Evolutionary conservation across 2,113 vertebrate species (phyloP).

Genomic region (Trachemys scripta): DNA sequence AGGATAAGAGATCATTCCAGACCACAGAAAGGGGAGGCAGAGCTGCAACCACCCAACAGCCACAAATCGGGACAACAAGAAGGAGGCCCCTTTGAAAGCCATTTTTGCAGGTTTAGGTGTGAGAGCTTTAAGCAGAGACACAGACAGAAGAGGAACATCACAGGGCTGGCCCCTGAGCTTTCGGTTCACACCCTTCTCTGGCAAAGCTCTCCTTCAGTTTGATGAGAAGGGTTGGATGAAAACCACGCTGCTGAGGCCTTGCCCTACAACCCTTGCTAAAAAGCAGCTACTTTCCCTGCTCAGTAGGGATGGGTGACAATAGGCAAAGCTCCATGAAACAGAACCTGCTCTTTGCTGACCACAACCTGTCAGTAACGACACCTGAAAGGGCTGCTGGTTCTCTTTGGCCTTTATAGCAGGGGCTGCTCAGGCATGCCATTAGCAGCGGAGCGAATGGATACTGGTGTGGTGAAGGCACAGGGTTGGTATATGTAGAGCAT

Average conservation of each 20-base stretch:
- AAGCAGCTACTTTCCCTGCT: not conserved
- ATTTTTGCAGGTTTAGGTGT: conserved; percentile 34
- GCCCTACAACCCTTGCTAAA: not conserved
- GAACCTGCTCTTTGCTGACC: not conserved
- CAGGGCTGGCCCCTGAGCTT: not conserved
- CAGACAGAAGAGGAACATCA: conserved; percentile 5
- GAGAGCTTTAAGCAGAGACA: conserved; percentile 37
- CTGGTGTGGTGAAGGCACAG: not conserved
- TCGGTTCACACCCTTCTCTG: conserved; percentile 18
- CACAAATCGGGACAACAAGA: conserved; percentile 20
- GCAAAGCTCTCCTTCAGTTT: conserved; percentile 12
- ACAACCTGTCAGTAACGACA: rapidly evolving
- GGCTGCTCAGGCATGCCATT: not conserved
- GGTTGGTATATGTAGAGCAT: rapidly evolving
- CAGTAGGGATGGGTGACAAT: not conserved
- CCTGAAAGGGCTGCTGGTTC: not conserved
- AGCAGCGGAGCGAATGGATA: rapidly evolving
- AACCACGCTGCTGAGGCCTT: not conserved
- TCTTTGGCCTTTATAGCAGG: not conserved
- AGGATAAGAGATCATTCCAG: not conserved
- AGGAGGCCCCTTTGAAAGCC: conserved; percentile 25
- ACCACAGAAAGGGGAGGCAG: conserved; percentile 1
- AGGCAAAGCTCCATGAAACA: conserved; percentile 3
- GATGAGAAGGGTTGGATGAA: conserved; percentile 7
- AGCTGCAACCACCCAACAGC: conserved; percentile 16